Base-by-base conservation (phyloP, 2,113 vertebrate genomes). In the Pomatostomus ruficeps region DNA sequence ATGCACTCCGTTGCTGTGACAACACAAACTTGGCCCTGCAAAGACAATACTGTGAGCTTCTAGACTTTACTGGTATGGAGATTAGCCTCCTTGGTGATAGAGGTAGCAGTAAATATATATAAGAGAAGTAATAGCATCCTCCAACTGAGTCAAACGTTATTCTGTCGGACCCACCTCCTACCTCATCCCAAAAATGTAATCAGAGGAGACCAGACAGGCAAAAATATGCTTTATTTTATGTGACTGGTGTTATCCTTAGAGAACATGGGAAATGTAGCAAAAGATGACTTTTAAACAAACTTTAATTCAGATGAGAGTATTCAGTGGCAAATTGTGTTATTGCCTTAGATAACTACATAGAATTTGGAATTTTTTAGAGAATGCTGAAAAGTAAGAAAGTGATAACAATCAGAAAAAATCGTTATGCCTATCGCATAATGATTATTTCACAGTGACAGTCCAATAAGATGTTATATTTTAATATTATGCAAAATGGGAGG, bases 41-140 rank as follows among this genome's bases (percentile, higher is more conserved):
- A 91, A 97, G 96, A 97, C 96, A 97, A 95, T 96, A 40, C 81
- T 48, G 35, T 38, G 85, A 95, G 92, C 94, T 97, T 96, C 97
- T 97, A 95, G 95, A 93, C 95, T 96, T 90, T 82, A n/a, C 78
- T 96, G 88, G 96, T 89, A 85, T 96, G 95, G 87, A 95, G 95
- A 97, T 97, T 96, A 96, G 89, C 98, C 92, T 97, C 97, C 97
- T 96, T 98, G 97, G 97, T 96, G 98, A 98, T 88, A 65, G 95
- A 97, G 62, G 93, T 85, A 96, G 96, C 85, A 94, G 94, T 94
- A 97, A 97, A 97, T 97, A 95, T 95, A 94, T 90, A 83, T 96
- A 93, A 93, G 89, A 92, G 67, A 70, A 90, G 59, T 85, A 97
- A 83, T 59, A 63, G 87, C 78, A 75, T 84, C 84, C 71, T 88